Conservation (phyloP, 92 coral and sea anemone genomes). For the Siderastrea siderea region DNA sequence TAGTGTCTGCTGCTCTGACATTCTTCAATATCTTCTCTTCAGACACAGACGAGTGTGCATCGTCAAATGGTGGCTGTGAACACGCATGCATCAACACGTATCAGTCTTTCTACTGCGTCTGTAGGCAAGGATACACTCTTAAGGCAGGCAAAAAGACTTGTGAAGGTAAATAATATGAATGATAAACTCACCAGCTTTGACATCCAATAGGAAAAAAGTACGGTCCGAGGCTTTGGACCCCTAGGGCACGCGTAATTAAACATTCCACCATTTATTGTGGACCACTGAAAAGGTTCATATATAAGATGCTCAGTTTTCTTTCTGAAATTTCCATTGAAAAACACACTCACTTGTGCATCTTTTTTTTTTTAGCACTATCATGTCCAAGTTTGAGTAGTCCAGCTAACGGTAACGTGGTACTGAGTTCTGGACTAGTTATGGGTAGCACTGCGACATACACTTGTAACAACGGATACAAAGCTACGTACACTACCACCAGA, state of each 20-base stretch:
- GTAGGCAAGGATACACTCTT: slow-evolving; percentile 64
- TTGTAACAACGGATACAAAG: slow-evolving; percentile 67
- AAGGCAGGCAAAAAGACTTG: slow-evolving; percentile 36
- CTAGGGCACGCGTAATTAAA: background rate
- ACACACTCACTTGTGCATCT: no score
- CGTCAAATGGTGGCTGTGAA: slow-evolving; percentile 67
- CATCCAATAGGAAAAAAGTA: background rate
- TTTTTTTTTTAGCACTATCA: slow-evolving; percentile 43
- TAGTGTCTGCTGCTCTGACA: no score
- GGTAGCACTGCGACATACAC: slow-evolving; percentile 81
- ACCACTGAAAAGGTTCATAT: background rate
- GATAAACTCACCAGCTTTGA: background rate
- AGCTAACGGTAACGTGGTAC: slow-evolving; percentile 46
- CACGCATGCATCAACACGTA: slow-evolving; percentile 61
- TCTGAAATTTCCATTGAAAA: no score
- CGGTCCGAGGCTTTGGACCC: background rate
- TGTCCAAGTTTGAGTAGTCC: slow-evolving; percentile 73
- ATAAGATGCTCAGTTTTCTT: background rate
- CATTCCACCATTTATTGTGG: no score
- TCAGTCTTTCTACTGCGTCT: slow-evolving; percentile 58
- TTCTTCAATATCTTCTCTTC: background rate
- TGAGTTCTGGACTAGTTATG: slow-evolving; percentile 44
- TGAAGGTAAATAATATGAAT: slow-evolving; percentile 14
- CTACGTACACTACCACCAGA: slow-evolving; percentile 55
- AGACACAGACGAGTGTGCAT: slow-evolving; percentile 72